A percentile compares a stretch with the other conserved stretches of the same genome.
phyloP scores from a whole-genome alignment of 2,888 invertebrate species.

The Nomada fucata region DNA sequence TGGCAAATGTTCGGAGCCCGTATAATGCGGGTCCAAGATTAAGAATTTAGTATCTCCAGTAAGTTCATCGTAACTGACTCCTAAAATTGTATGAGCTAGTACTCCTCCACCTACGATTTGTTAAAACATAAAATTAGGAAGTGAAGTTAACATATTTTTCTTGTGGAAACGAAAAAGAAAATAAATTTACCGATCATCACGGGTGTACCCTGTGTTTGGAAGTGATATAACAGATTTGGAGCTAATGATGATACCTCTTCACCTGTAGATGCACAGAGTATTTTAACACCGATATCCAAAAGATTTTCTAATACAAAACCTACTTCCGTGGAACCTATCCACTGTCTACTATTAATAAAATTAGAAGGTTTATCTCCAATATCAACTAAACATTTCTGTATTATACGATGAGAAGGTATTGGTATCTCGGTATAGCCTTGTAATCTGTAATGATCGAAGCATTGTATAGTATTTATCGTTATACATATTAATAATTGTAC shows the following conservation, averaged over 20 bases:
- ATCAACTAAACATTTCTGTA: conserved; percentile 97
- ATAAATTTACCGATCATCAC: conserved; percentile 95
- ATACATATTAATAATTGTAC: neutral
- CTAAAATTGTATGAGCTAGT: conserved; percentile 98
- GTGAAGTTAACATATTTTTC: neutral
- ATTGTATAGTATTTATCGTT: neutral
- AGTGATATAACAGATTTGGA: conserved; percentile 94
- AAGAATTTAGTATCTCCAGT: conserved; percentile 94
- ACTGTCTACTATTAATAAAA: conserved; percentile 96
- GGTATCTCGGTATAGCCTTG: conserved; percentile 92
- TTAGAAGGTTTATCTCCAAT: conserved; percentile 95
- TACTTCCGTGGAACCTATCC: conserved; percentile 99
- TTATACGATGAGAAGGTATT: conserved; percentile 93
- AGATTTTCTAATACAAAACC: conserved; percentile 95
- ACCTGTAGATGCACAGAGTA: conserved; percentile 94
- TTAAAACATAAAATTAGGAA: conserved; percentile 8
- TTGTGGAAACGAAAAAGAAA: neutral
- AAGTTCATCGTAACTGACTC: conserved; percentile 93
- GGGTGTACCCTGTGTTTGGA: conserved; percentile 96
- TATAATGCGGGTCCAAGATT: conserved; percentile 99
- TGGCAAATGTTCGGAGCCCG: conserved; percentile 92
- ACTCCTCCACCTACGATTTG: conserved; percentile 93
- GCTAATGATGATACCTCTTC: conserved; percentile 92
- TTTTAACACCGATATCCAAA: conserved; percentile 90
- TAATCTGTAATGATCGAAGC: conserved; percentile 83